A percentile compares a stretch with the other conserved stretches of the same genome.
Evolutionary conservation across 35 echinoderm and acorn worm genomes (phyloP).

Genomic region (Lytechinus pictus): DNA sequence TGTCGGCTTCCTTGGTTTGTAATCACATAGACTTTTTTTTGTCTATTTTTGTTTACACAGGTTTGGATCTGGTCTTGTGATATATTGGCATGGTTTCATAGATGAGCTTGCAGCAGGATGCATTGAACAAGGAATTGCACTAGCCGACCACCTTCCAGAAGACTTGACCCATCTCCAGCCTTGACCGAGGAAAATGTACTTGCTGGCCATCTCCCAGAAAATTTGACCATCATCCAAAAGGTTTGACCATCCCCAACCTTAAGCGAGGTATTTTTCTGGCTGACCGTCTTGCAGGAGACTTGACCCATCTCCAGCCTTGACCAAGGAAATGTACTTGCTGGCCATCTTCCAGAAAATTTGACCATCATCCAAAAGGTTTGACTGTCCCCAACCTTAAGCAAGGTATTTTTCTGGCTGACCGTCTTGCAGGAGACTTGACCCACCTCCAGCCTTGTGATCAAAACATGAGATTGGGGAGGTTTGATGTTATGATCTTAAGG

Average conservation of each 20-base stretch:
- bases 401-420: slow-evolving; percentile 80
- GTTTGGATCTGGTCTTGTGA: slow-evolving; percentile 96
- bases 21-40: no score
- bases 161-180: slow-evolving; percentile 55
- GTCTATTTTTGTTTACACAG: slow-evolving; percentile 54
- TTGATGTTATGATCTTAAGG: not conserved
- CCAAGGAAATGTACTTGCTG: slow-evolving; percentile 79
- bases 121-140: slow-evolving; percentile 78
- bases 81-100: slow-evolving; percentile 98
- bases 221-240: not conserved
- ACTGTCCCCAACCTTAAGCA: slow-evolving; percentile 60
- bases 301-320: slow-evolving; percentile 53
- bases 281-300: slow-evolving; percentile 70
- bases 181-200: not conserved
- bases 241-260: slow-evolving; percentile 33
- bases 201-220: slow-evolving; percentile 69
- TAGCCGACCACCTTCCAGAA: slow-evolving; percentile 80
- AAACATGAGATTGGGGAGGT: not conserved
- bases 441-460: slow-evolving; percentile 32
- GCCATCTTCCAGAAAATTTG: slow-evolving; percentile 73
- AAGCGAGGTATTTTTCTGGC: slow-evolving; percentile 84
- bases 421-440: slow-evolving; percentile 68
- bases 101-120: slow-evolving; percentile 75
- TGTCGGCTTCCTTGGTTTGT: no score
- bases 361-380: not conserved